Percentiles rank a stretch among this genome's conserved stretches.
Evolutionary conservation across 2,888 invertebrate species (phyloP).

Genomic region (Mechanitis messenoides): DNA sequence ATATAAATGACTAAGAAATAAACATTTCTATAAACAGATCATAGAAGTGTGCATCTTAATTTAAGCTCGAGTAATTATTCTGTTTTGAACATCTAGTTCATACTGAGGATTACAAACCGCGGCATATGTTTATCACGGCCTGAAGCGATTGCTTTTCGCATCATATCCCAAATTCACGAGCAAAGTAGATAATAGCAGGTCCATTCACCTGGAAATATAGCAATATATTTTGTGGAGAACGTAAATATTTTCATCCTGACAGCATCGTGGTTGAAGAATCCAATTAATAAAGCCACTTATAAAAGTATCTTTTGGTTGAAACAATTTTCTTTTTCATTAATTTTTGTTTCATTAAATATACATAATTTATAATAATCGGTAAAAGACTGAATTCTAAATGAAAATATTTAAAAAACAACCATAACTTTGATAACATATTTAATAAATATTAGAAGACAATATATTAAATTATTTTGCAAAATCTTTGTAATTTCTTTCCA

Average conservation of each 20-base stretch:
- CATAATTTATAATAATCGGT: not conserved
- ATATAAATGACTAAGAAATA: too few species aligned
- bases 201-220: conserved; percentile 53
- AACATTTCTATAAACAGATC: conserved; percentile 3
- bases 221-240: conserved; percentile 51
- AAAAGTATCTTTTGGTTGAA: conserved; percentile 36
- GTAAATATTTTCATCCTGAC: conserved; percentile 57
- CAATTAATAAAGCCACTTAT: conserved; percentile 59
- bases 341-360: not conserved
- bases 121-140: conserved; percentile 45
- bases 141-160: conserved; percentile 44
- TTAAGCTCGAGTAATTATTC: conserved; percentile 42
- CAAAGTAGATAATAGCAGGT: conserved; percentile 34
- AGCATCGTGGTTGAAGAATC: conserved; percentile 60
- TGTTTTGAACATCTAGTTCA: conserved; percentile 43
- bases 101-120: conserved; percentile 44
- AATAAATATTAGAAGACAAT: too few species aligned
- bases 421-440: too few species aligned
- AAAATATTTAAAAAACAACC: too few species aligned
- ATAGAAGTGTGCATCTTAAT: conserved; percentile 13
- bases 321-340: not conserved
- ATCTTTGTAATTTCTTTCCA: too few species aligned
- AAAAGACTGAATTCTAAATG: too few species aligned
- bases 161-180: conserved; percentile 34
- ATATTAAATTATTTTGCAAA: too few species aligned